Evolutionary conservation across 2,888 invertebrate genomes (phyloP), one percentile per base, ranked within the genome.

Genomic region (Mechanitis mazaeus): DNA sequence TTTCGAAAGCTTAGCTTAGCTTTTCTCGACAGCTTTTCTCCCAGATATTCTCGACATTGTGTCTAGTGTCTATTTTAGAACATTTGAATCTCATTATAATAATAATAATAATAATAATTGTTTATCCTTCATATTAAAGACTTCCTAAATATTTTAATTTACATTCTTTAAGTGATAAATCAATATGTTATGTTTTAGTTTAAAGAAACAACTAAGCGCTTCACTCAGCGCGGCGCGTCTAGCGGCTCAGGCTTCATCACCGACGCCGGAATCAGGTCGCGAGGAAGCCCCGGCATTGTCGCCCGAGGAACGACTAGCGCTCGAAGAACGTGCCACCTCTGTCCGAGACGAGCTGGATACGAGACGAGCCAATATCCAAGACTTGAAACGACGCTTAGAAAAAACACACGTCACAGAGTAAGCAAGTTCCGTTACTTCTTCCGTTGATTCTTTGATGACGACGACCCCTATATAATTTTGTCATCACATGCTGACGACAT

Each of bases 341-440:
- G 84, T 93, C 5, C 90, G 91, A 65, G 90, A 90, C 1, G 96
- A 96, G 76, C 93, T 95, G 62, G 96, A 97, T 68, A 92, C 94
- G 68, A 94, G 96, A 75, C 91, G 94, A 71, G 91, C 93, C 68
- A 94, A 95, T 66, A 96, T 97, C 74, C 95, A 95, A 78, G 95
- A 96, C 75, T 90, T 96, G 45, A 94, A 95, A 78, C 91, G 94
- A 68, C 93, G 95, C 0, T 90, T 97, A 33, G 96, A 96, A 72
- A 93, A 95, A 72, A 92, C 96, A 11, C 96, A 96, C 76, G 95
- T 96, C 55, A 96, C 96, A 38, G 97, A 96, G 96, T 97, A 84
- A 94, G 95, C 42, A 71, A 50, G 2, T 11, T 50, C 4, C 31
- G 20, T 20, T 50, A 59, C 54, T 20, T 20, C 20, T 20, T 20